These are phyloP conservation scores for Peromyscus polionotus DNA, from an alignment of 2,113 vertebrate genomes.

Conservation along the genomic window DNA sequence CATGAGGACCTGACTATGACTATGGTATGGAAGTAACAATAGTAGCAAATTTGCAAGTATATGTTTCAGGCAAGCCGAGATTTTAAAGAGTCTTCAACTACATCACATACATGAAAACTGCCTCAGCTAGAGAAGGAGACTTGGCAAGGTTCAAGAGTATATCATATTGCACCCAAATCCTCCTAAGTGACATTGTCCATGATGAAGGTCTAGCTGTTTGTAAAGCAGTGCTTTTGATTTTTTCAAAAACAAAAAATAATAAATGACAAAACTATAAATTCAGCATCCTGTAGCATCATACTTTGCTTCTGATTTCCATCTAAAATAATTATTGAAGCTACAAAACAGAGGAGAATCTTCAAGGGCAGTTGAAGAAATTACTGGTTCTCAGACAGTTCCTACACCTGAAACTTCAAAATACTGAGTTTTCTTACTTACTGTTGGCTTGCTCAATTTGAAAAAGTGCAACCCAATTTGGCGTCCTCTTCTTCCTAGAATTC, in stretches of 20 bases:
- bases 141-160: neutral
- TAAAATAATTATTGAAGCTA: constrained; percentile 57
- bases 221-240: constrained; percentile 44
- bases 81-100: neutral
- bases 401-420: constrained; percentile 42
- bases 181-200: neutral
- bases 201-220: neutral
- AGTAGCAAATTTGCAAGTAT: neutral
- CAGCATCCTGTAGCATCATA: constrained; percentile 10
- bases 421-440: constrained; percentile 11
- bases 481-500: neutral
- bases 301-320: constrained; percentile 53
- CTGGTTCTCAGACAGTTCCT: constrained; percentile 25
- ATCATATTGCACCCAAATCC: neutral
- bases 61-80: neutral
- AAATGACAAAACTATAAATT: constrained; percentile 56
- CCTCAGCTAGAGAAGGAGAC: neutral
- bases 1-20: neutral
- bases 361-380: constrained; percentile 28
- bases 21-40: neutral
- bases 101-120: neutral
- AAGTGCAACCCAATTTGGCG: neutral
- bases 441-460: neutral
- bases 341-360: constrained; percentile 52
- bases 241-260: constrained; percentile 23